Conservation (phyloP, 2,797 vertebrate genomes). For the Galagoides demidoff region DNA sequence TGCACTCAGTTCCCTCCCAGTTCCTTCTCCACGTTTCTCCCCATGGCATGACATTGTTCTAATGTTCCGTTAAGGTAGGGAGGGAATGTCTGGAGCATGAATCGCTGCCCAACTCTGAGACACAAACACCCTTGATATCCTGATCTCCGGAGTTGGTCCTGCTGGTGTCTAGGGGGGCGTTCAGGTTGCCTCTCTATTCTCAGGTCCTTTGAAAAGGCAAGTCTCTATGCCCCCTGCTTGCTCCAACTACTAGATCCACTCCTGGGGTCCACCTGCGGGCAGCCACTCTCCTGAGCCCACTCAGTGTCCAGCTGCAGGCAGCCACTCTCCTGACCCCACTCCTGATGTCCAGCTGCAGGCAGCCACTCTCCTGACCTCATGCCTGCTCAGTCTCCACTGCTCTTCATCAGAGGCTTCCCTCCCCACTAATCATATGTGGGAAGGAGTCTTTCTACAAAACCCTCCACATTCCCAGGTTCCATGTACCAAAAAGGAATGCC, state of each 20-base stretch:
- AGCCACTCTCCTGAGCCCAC: background rate
- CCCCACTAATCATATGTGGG: accelerated
- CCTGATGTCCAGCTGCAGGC: background rate
- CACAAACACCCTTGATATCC: background rate
- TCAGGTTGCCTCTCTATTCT: background rate
- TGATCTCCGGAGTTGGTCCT: background rate
- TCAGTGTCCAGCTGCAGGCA: background rate
- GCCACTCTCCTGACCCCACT: background rate
- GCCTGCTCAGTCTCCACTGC: background rate
- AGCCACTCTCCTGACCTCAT: background rate
- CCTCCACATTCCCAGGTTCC: too few species aligned
- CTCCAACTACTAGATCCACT: background rate
- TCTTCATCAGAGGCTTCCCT: too few species aligned
- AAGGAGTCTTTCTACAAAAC: background rate
- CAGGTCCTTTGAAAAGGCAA: background rate
- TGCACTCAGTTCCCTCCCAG: background rate
- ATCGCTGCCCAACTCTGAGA: accelerated
- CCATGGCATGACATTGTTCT: background rate
- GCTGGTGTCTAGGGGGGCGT: background rate
- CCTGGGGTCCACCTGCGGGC: too few species aligned
- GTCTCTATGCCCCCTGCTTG: background rate
- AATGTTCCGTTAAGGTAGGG: too few species aligned
- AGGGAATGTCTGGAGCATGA: accelerated
- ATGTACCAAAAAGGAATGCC: background rate
- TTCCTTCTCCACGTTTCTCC: background rate